Evolutionary conservation across 2,797 vertebrate species (phyloP), one percentile per base, ranked within the genome.

Genomic region (Nyctibius grandis): DNA sequence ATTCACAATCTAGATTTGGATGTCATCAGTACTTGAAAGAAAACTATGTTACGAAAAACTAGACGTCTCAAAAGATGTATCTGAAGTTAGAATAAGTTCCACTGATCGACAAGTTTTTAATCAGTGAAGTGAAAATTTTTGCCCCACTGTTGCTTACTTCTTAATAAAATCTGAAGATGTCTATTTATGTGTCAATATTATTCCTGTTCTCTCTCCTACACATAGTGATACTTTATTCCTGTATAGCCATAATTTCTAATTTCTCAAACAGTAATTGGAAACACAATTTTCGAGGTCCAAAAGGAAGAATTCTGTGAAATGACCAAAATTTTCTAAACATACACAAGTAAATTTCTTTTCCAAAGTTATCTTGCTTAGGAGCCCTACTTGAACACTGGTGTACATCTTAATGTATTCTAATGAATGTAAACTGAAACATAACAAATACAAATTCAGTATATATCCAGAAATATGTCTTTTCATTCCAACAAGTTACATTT

Each of bases 191-290:
- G 9, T 33, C 9, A 61, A 3, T 45, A 80, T 38, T 56, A 15
- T 50, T 79, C 48, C 20, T 70, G 9, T 38, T 81, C 8, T 45
- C 18, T 70, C 38, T 50, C 17, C 15, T 40, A 21, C 34, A 51
- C 12, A 25, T 3, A 68, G 11, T 34, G 15, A 29, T 8, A 73
- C 1, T 51, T 45, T 42, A 44, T 51, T 44, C 18, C 34, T 54
- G 0, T 15, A 15, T 0, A 44, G 11, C 5, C 38, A 40, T 33
- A 25, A 23, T 51, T 91, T 54, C 36, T 48, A 12, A 2, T 47
- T 72, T 85, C 38, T 61, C 23, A 69, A 47, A 36, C 11, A 78
- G 6, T 20, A 42, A 48, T 3, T 25, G 10, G 17, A 84, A 88
- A 50, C 26, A 70, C 11, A 33, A 31, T 12, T 77, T 56, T 50